Evolutionary conservation across 2,888 invertebrate genomes (phyloP).

Genomic region (Sthenelais limicola): DNA sequence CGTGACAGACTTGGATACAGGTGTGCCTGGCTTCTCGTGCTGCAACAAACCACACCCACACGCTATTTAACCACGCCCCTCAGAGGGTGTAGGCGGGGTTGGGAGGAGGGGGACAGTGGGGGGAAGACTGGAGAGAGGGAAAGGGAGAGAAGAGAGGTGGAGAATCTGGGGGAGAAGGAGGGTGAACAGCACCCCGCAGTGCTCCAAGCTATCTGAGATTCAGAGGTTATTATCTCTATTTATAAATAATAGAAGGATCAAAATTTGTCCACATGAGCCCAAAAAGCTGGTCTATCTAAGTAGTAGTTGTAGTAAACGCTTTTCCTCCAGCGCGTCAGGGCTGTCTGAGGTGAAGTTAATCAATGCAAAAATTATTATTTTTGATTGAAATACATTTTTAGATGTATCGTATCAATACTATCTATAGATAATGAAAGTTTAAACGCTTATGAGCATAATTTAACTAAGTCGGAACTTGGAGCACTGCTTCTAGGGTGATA

Average conservation of each 20-base stretch:
- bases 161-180: slow-evolving; percentile 7
- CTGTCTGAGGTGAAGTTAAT: too few species aligned
- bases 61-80: slow-evolving; percentile 15
- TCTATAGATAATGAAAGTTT: too few species aligned
- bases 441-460: too few species aligned
- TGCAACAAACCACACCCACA: slow-evolving; percentile 43
- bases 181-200: slow-evolving; percentile 25
- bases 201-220: slow-evolving; percentile 37
- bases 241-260: too few species aligned
- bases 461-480: slow-evolving; percentile 20
- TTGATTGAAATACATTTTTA: too few species aligned
- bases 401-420: too few species aligned
- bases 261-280: too few species aligned
- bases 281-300: too few species aligned
- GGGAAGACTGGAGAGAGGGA: not conserved
- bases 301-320: too few species aligned
- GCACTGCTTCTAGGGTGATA: slow-evolving; percentile 11
- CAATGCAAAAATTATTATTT: too few species aligned
- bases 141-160: not conserved
- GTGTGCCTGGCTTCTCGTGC: slow-evolving; percentile 80
- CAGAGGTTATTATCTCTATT: too few species aligned
- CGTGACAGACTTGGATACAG: slow-evolving; percentile 91
- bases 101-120: not conserved
- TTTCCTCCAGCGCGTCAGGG: too few species aligned
- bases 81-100: not conserved